Evolutionary conservation across 2,888 invertebrate species (phyloP).

Genomic region (Pasiphila rectangulata): DNA sequence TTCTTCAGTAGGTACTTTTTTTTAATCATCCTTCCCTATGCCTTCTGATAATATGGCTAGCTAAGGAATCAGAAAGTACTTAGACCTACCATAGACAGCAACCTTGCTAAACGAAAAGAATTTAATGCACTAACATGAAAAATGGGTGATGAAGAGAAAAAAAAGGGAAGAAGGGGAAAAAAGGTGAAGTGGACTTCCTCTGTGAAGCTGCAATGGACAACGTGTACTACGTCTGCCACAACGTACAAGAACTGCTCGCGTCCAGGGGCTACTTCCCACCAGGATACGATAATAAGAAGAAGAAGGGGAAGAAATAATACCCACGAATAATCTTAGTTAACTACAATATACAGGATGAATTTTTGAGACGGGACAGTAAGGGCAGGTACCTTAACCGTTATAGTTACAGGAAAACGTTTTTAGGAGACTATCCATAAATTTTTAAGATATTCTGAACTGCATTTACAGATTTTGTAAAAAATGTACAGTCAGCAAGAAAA

Average conservation of each 20-base stretch:
- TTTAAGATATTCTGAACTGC: too few species aligned
- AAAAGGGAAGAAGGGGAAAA: conserved; percentile 58
- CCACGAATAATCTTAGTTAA: neutral
- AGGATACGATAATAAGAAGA: conserved; percentile 90
- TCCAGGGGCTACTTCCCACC: conserved; percentile 95
- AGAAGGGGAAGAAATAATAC: conserved; percentile 72
- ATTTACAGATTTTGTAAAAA: too few species aligned
- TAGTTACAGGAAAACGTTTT: too few species aligned
- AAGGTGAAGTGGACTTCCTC: conserved; percentile 85
- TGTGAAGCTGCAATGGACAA: conserved; percentile 95
- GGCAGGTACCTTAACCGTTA: too few species aligned
- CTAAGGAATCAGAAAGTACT: neutral
- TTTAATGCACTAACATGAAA: neutral
- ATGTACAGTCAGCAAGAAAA: too few species aligned
- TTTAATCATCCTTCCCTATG: too few species aligned
- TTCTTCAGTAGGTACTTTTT: too few species aligned
- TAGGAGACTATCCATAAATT: too few species aligned
- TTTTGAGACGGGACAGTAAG: too few species aligned
- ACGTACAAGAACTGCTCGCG: conserved; percentile 93
- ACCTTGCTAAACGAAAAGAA: too few species aligned
- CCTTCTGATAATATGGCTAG: too few species aligned
- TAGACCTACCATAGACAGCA: too few species aligned
- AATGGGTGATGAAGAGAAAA: conserved; percentile 19
- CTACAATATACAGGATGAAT: neutral
- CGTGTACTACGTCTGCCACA: conserved; percentile 95